These are phyloP conservation scores for Balearica regulorum DNA, from an alignment of 2,797 vertebrate genomes.

Conservation along the genomic window DNA sequence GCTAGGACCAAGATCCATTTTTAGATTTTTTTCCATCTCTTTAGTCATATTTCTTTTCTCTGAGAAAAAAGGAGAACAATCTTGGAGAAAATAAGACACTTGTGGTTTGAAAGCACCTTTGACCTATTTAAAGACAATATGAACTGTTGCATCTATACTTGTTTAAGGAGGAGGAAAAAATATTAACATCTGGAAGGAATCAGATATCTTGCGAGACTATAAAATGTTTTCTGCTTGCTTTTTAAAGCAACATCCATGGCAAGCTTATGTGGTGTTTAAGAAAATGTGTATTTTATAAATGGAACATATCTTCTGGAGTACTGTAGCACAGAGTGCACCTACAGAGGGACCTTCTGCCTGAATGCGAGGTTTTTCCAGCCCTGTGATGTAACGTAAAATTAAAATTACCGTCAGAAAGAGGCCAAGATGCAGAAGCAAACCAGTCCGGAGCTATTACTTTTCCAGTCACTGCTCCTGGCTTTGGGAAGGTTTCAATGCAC, in stretches of 20 bases:
- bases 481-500: background rate
- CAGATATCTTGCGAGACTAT: background rate
- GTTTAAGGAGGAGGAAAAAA: background rate
- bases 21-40: background rate
- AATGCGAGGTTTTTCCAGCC: background rate
- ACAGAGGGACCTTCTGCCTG: background rate
- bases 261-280: background rate
- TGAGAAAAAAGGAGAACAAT: background rate
- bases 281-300: background rate
- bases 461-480: background rate
- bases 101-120: background rate
- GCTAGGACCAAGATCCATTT: background rate
- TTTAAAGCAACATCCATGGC: background rate
- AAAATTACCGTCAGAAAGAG: background rate
- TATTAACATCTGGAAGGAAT: background rate
- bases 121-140: background rate
- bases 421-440: background rate
- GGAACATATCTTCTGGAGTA: background rate
- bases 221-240: background rate
- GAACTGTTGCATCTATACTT: background rate
- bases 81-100: background rate
- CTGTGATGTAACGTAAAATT: constrained; percentile 1
- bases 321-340: background rate
- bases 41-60: background rate
- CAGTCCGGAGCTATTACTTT: background rate